A percentile compares a stretch with the other conserved stretches of the same genome.
These are phyloP conservation scores for Pristionchus maxplancki DNA, from an alignment of 2,888 invertebrate species.

Conservation along the genomic window DNA sequence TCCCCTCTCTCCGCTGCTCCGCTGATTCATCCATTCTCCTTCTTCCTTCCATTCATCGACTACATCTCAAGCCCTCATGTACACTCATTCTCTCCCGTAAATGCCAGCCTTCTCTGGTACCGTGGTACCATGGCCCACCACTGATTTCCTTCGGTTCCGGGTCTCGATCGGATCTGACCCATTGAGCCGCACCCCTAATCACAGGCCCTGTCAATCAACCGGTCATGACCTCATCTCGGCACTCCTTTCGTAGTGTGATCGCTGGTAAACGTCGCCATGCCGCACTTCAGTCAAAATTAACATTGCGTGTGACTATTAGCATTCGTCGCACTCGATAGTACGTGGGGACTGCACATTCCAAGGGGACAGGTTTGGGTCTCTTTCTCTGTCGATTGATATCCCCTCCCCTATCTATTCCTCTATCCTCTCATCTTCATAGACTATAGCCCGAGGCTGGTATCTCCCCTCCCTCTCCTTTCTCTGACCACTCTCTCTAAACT, in stretches of 20 bases:
- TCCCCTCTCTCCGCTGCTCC: background rate
- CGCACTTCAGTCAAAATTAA: background rate
- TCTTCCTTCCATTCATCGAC: background rate
- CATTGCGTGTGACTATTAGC: background rate
- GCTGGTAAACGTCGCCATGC: background rate
- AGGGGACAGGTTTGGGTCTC: conserved; percentile 36
- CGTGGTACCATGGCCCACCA: background rate
- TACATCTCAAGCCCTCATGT: background rate
- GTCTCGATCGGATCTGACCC: background rate
- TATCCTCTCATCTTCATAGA: conserved; percentile 39
- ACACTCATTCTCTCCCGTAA: conserved; percentile 32
- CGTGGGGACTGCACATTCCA: conserved; percentile 31
- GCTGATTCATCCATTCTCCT: conserved; percentile 15
- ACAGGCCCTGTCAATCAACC: conserved; percentile 36
- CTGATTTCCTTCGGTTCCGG: background rate
- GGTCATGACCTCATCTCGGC: conserved; percentile 33
- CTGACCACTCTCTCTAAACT: background rate
- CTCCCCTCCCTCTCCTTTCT: conserved; percentile 8
- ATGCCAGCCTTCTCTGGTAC: background rate
- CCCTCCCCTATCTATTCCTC: conserved; percentile 5
- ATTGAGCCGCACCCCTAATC: conserved; percentile 5
- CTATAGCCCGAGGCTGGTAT: conserved; percentile 39
- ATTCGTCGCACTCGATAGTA: conserved; percentile 32
- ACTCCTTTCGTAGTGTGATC: background rate
- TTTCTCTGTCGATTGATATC: conserved; percentile 31